A percentile compares a stretch with the other conserved stretches of the same genome.
Conservation (phyloP, 2,888 invertebrate species). For the Folsomia manolachei region DNA sequence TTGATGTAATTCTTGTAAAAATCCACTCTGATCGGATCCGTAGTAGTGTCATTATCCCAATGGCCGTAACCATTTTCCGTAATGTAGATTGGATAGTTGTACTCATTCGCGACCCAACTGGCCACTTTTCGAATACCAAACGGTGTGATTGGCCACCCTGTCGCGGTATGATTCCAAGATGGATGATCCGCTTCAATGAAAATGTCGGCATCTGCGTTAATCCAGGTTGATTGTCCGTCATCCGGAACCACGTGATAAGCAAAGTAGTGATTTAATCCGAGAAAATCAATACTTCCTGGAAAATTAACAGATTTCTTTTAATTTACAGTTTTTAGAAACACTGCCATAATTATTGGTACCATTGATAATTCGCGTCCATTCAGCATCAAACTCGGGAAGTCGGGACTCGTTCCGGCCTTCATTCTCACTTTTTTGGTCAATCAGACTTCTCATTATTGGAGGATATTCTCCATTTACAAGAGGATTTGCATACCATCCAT, state of each 20-base stretch:
- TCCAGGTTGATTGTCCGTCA: conserved; percentile 13
- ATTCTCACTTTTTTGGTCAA: conserved; percentile 35
- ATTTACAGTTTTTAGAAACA: not conserved
- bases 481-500: conserved; percentile 44
- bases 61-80: conserved; percentile 47
- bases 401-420: conserved; percentile 39
- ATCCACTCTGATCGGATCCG: conserved; percentile 32
- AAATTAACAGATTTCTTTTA: no score
- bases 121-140: conserved; percentile 42
- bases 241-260: conserved; percentile 20
- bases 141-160: conserved; percentile 40
- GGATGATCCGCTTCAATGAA: conserved; percentile 29
- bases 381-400: conserved; percentile 34
- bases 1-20: conserved; percentile 43
- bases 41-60: conserved; percentile 21
- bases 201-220: conserved; percentile 38
- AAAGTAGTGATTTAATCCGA: conserved; percentile 48
- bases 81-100: conserved; percentile 37
- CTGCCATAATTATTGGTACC: no score
- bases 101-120: conserved; percentile 41
- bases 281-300: conserved; percentile 41
- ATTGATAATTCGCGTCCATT: conserved; percentile 40
- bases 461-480: conserved; percentile 44
- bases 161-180: conserved; percentile 38
- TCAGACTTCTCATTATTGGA: conserved; percentile 37